Evolutionary conservation across 1,140 invertebrate genomes (phyloP).

Genomic region (Medauroidea extradentata): DNA sequence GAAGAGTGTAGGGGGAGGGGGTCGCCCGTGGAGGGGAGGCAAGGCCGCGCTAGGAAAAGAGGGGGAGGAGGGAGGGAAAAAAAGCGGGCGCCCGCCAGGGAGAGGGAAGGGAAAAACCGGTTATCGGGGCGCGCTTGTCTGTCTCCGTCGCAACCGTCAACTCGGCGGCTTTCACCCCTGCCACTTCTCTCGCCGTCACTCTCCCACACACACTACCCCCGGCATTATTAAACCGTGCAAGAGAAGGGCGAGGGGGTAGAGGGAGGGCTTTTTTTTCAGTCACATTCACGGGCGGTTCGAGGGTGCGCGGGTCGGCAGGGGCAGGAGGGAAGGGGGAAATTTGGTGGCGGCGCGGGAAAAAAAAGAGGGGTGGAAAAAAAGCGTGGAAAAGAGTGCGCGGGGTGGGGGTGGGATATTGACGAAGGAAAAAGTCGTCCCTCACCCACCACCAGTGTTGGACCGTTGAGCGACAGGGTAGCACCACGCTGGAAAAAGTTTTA

Average conservation of each 20-base stretch:
- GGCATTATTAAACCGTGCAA: neutral
- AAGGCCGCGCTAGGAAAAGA: too few species aligned
- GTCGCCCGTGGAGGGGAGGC: too few species aligned
- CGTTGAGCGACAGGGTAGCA: slow-evolving; percentile 17
- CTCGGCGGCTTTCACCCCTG: neutral
- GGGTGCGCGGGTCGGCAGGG: neutral
- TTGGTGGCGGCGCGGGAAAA: neutral
- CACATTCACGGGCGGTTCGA: too few species aligned
- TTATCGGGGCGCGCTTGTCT: too few species aligned
- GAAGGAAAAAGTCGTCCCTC: slow-evolving; percentile 23
- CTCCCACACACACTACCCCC: neutral
- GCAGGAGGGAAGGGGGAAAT: neutral
- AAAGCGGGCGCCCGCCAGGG: too few species aligned
- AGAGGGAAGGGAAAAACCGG: too few species aligned
- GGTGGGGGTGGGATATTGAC: slow-evolving; percentile 7
- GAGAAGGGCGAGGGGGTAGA: too few species aligned
- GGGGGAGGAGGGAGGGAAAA: too few species aligned
- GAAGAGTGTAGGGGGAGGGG: too few species aligned
- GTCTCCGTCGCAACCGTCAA: neutral
- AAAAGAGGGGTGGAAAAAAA: slow-evolving; percentile 17
- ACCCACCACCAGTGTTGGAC: slow-evolving; percentile 22
- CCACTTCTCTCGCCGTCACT: neutral
- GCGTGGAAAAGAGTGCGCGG: slow-evolving; percentile 9
- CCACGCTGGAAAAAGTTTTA: neutral
- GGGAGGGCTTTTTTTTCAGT: too few species aligned